Evolutionary conservation across 37 sponge, comb jelly and placozoan genomes (phyloP), one percentile per base, ranked within the genome.

Genomic region (Cladorhizidae sp.): DNA sequence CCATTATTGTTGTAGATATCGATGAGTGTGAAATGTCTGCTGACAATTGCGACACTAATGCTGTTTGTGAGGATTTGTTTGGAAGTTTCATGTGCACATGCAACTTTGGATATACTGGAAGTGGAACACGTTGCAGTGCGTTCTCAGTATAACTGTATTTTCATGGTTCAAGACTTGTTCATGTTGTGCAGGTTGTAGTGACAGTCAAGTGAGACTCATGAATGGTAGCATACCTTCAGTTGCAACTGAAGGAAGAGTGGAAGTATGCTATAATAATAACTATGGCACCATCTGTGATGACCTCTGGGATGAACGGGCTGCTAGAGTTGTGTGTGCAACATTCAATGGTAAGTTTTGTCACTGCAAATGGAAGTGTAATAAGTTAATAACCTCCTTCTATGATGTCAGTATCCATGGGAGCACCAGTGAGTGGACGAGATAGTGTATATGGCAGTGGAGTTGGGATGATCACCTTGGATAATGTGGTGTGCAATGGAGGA

Each of bases 21-120:
- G 64, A 86, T 65, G 86, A 86, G 35, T 86, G 86, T 65, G 68
- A 1, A 23, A 25, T 49, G 23, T 21, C 28, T 5, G 28, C 22
- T n/a, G 37, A 63, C 25, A 49, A 64, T 18, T 82, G 83, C 72
- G 74, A 74, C 12, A 12, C 20, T 1, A 73, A 72, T 72, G 62
- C 82, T 36, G 31, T 31, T 1, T 86, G 86, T 51, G 56, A 28
- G 0, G 78, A 86, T 52, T 40, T 36, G 8, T 2, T 74, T 31
- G 80, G 86, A 37, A 64, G 73, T 56, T 80, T 64, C 73, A 49
- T 12, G 35, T 86, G 86, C 52, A 51, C 80, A 32, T 86, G 86
- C 63, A 22, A 64, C 39, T 33, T 37, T 67, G 86, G 86, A 65
- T 86, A 64, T 39, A 35, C 22, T 58, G 73, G 73, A 22, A 59